Evolutionary conservation across 2,888 invertebrate genomes (phyloP), one percentile per base, ranked within the genome.

Genomic region (Phaedon cochleariae): DNA sequence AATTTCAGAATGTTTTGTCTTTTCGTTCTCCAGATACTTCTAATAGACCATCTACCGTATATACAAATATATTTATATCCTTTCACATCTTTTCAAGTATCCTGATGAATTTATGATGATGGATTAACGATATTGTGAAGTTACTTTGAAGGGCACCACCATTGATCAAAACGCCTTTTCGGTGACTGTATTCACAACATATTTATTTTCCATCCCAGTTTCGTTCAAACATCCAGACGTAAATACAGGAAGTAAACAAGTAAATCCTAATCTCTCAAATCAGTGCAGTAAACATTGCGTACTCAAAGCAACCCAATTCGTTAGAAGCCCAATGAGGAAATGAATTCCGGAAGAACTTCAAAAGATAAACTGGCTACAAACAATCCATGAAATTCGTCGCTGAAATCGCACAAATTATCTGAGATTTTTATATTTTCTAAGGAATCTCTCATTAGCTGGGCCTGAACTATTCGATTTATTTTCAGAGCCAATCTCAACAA

Each of bases 351-450:
- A 37, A 62, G 48, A 57, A 62, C 49, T 62, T 62, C 62, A 62
- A 62, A 62, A 62, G 57, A 62, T 37, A 26, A 54, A 57, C 57
- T 34, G 57, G 57, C 48, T 55, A 48, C 62, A 62, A 62, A 51
- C 48, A 57, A n/a, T 62, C 41, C 41, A 5, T 48, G 6, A 49
- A 37, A 55, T 55, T 48, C 31, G 26, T 62, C 55, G 41, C 49
- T 51, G 37, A 17, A 12, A 34, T 12, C 4, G 29, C 18, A n/a
- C 17, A 29, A 48, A 21, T 22, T 48, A 29, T 22, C 54, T 55
- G 22, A 48, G 15, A 12, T 6, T 29, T 29, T 7, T 29, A 7
- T 6, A 7, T 7, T 29, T 6, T 7, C 7, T 4, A 29, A 34
- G 12, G 34, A n/a, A n/a, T n/a, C n/a, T n/a, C n/a, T n/a, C n/a